Conservation (phyloP, 2,113 vertebrate genomes). For the Platanista minor region DNA sequence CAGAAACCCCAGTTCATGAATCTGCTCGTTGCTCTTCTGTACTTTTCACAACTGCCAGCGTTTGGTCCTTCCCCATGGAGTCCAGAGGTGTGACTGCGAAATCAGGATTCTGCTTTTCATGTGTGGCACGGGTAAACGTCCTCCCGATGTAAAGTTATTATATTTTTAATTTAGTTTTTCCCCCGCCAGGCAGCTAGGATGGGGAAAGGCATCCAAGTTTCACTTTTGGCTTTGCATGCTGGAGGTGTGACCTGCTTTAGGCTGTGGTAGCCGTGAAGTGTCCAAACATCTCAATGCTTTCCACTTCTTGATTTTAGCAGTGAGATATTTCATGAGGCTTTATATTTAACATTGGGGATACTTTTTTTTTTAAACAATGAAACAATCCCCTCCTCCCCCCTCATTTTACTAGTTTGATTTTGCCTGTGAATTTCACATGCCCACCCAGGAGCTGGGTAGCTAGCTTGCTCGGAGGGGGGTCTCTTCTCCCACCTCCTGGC, state of each 20-base stretch:
- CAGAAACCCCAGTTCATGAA: not conserved
- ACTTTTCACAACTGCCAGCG: not conserved
- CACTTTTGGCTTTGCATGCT: not conserved
- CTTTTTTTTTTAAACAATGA: not conserved
- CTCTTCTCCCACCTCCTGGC: not conserved
- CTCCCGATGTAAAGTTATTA: conserved; percentile 30
- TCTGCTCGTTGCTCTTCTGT: not conserved
- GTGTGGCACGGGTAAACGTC: conserved; percentile 29
- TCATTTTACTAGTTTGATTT: not conserved
- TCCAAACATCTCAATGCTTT: not conserved
- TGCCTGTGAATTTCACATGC: not conserved
- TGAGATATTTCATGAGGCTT: conserved; percentile 17
- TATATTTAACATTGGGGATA: not conserved
- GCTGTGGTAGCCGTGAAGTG: not conserved
- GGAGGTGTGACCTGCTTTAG: not conserved
- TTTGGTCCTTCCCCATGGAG: not conserved
- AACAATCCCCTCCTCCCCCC: not conserved
- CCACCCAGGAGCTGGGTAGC: conserved; percentile 42
- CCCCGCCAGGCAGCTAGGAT: not conserved
- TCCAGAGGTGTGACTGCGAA: not conserved
- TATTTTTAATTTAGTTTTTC: not conserved
- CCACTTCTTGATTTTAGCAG: not conserved
- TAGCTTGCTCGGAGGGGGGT: not conserved
- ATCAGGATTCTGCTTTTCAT: conserved; percentile 1
- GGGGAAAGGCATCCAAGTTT: not conserved